Evolutionary conservation across 2,888 invertebrate species (phyloP), one percentile per base, ranked within the genome.

Genomic region (Zygothrica quintamaculata): DNA sequence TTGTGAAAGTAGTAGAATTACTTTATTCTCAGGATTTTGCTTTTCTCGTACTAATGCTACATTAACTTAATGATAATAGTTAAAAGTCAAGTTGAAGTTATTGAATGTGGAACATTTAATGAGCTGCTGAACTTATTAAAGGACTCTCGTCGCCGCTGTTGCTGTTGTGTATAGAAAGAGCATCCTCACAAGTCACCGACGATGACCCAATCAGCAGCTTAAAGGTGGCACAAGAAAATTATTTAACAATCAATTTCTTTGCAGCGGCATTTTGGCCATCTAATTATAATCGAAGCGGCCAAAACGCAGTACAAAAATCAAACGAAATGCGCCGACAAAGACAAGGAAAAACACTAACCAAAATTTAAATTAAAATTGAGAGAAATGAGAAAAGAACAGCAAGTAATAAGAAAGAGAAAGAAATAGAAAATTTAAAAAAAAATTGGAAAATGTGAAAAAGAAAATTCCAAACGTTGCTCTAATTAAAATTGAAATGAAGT

Each of bases 261-360:
- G 69, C 80, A 68, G 74, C 77, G 84, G 80, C 80, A 87, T 87
- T 82, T 86, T 80, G n/a, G 81, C 84, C 88, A 85, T 87, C 87
- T 85, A 87, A 85, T 85, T 85, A 85, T 84, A 77, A 84, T 67
- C 71, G 65, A 66, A 18, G n/a, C 33, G 53, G 46, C 16, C 31
- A 13, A n/a, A n/a, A 18, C 26, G 4, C 36, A n/a, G 22, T n/a
- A 47, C 13, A 37, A 29, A n/a, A 69, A 77, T 74, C 77, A 74
- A 74, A 74, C 40, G 60, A 72, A 81, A 68, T 59, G 29, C 40
- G 80, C 80, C 77, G 77, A 50, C 65, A 46, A 51, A 51, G n/a
- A n/a, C n/a, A n/a, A n/a, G n/a, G n/a, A n/a, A n/a, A n/a, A n/a
- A n/a, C n/a, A n/a, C 48, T 13, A 61, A 69, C 73, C 51, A 58